phyloP scores from a whole-genome alignment of 2,113 vertebrate genomes.

The Muntiacus reevesi region DNA sequence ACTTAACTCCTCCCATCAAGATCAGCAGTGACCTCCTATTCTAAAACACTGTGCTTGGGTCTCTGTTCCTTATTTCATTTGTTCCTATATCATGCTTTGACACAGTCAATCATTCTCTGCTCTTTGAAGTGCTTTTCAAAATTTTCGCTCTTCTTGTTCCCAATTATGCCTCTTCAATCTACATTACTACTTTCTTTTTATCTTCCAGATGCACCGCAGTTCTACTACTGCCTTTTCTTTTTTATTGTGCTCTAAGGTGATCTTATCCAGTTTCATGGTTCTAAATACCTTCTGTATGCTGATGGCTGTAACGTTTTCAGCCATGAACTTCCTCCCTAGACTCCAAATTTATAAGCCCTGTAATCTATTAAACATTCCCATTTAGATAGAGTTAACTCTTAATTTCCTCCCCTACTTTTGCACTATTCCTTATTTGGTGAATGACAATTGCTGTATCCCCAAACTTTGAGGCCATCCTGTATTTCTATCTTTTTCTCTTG shows the following conservation, averaged over 20 bases:
- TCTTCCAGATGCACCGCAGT: fast-evolving
- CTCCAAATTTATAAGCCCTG: neutral
- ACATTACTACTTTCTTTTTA: neutral
- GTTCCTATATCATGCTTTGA: neutral
- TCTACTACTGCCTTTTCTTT: neutral
- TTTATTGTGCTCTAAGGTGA: neutral
- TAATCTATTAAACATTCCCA: neutral
- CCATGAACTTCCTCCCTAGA: neutral
- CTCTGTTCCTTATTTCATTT: neutral
- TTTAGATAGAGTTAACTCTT: neutral
- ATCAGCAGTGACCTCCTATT: neutral
- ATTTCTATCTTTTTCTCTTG: neutral
- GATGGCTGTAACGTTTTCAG: neutral
- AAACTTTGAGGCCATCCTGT: neutral
- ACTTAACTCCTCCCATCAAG: neutral
- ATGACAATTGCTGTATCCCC: neutral
- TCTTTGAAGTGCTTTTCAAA: neutral
- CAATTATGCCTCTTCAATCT: neutral
- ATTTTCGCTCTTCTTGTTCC: neutral
- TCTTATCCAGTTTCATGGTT: neutral
- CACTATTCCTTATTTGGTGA: neutral
- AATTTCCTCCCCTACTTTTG: neutral
- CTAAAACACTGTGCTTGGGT: neutral
- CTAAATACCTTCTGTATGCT: neutral
- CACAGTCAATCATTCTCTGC: neutral